A percentile compares a stretch with the other conserved stretches of the same genome.
Evolutionary conservation across 2,113 vertebrate genomes (phyloP).

Genomic region (Colistium nudipinnis): DNA sequence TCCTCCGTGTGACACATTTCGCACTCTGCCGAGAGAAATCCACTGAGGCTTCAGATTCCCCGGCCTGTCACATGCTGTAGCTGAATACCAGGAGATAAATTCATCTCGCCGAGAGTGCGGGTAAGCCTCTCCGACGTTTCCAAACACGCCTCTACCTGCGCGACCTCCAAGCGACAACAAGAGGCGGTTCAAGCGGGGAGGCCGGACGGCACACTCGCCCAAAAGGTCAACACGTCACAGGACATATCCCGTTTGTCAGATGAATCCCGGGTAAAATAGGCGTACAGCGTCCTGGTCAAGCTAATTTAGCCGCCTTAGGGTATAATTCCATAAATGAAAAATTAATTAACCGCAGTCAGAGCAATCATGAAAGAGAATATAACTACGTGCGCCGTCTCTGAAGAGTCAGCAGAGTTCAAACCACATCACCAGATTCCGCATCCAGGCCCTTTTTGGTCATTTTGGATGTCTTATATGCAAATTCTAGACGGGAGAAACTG

Average conservation of each 20-base stretch:
- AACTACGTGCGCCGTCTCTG: constrained; percentile 1
- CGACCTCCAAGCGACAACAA: constrained; percentile 36
- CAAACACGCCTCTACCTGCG: constrained; percentile 38
- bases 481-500: too few species aligned
- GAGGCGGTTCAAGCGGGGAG: constrained; percentile 44
- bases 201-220: constrained; percentile 41
- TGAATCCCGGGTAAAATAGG: neutral
- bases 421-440: too few species aligned
- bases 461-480: too few species aligned
- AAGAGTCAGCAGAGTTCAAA: constrained; percentile 5
- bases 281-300: neutral
- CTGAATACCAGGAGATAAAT: constrained; percentile 63
- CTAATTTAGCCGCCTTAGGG: constrained; percentile 6
- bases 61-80: constrained; percentile 60
- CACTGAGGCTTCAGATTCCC: constrained; percentile 64
- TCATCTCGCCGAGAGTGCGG: constrained; percentile 55
- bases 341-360: constrained; percentile 11
- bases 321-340: constrained; percentile 28
- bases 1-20: constrained; percentile 73
- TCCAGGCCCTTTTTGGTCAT: too few species aligned
- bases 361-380: constrained; percentile 15
- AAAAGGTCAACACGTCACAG: constrained; percentile 38
- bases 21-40: constrained; percentile 68
- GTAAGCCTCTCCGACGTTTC: constrained; percentile 50
- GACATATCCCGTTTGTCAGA: constrained; percentile 11